Base-by-base conservation (phyloP, 1,140 invertebrate genomes). In the Eufriesea mexicana region DNA sequence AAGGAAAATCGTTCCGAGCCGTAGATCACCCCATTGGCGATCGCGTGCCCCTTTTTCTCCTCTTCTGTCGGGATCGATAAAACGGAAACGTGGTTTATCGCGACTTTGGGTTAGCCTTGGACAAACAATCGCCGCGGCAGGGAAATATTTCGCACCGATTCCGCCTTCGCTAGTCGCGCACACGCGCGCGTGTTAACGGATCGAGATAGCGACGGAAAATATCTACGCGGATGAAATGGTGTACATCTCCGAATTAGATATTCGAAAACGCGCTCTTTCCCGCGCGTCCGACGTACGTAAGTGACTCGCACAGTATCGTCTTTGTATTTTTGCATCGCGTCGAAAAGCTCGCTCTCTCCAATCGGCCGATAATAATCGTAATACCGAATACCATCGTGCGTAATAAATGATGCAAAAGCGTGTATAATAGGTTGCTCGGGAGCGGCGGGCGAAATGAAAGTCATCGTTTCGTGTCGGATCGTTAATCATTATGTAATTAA, bases 21-120 rank as follows among this genome's bases (percentile, higher is more conserved):
- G 80, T 84, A 72, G 86, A 82, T 79, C 85, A 78, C 49, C 67
- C 62, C 70, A n/a, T n/a, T 57, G 72, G 79, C 85, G 79, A 71
- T 78, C 79, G 57, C 55, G 61, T 77, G 76, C 80, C 59, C 70
- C 7, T 55, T 42, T 14, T 7, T 14, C 14, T 9, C 20, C 35
- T 45, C 20, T 66, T 42, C 12, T 20, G 25, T 51, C n/a, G n/a
- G 64, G 77, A 87, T 87, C 85, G 86, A 87, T 87, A 84, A 80
- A 75, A 75, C 12, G 18, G 45, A 61, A 45, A 51, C 86, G 83
- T 76, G 83, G 86, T 84, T 70, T 79, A 76, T 80, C 76, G 45
- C 62, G 59, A 81, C 47, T 47, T 55, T 59, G 51, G 71, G 72
- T 77, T 77, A 77, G 57, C 55, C 72, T 77, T 45, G 55, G 71